phyloP scores from a whole-genome alignment of 1,140 invertebrate genomes.

The Lineus longissimus region DNA sequence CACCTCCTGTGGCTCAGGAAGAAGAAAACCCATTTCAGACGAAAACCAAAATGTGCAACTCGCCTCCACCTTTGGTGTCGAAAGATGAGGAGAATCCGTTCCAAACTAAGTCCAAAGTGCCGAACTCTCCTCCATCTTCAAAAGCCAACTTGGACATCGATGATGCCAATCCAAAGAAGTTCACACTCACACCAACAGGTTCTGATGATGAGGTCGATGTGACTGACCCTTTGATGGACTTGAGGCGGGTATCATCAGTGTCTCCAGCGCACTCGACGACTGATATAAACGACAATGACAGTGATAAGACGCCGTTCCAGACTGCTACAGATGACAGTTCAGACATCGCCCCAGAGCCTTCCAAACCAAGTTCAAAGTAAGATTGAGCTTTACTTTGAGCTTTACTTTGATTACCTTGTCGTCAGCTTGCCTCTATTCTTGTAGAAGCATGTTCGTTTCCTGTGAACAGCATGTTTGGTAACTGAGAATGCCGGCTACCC shows the following conservation, averaged over 20 bases:
- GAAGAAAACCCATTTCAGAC: conserved; percentile 22
- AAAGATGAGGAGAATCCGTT: conserved; percentile 17
- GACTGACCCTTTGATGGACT: neutral
- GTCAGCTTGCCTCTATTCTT: too few species aligned
- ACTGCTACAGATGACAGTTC: too few species aligned
- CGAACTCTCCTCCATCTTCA: conserved; percentile 11
- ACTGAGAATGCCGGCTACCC: too few species aligned
- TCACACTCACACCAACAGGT: conserved; percentile 10
- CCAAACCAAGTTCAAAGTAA: too few species aligned
- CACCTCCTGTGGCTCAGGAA: neutral
- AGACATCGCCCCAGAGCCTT: too few species aligned
- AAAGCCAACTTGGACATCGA: conserved; percentile 7
- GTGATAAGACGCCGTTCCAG: neutral
- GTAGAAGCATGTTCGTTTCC: too few species aligned
- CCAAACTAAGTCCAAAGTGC: conserved; percentile 16
- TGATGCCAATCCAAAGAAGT: conserved; percentile 9
- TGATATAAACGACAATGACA: neutral
- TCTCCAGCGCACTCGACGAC: neutral
- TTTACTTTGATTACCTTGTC: too few species aligned
- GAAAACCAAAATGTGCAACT: conserved; percentile 14
- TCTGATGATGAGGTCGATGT: conserved; percentile 3
- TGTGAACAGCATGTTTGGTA: too few species aligned
- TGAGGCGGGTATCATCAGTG: neutral
- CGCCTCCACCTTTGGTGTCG: conserved; percentile 19
- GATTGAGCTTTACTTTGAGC: too few species aligned